Evolutionary conservation across 2,113 vertebrate species (phyloP), one percentile per base, ranked within the genome.

Genomic region (Chionomys nivalis): DNA sequence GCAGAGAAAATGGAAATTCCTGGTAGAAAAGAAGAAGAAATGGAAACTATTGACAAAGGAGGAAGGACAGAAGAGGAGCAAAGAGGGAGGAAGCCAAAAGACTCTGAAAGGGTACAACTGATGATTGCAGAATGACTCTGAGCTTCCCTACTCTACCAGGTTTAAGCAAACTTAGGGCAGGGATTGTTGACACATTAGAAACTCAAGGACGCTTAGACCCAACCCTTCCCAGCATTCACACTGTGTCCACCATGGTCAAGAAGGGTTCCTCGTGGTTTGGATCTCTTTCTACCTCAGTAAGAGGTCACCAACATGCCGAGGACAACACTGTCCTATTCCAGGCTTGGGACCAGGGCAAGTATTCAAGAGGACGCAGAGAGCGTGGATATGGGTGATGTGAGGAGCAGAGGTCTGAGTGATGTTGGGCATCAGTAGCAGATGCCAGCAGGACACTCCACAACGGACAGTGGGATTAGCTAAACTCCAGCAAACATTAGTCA

Each of bases 1-100:
- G 26, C 10, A 42, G 42, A 90, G 36, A 76, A 91, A 81, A 2
- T 28, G 75, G 31, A 66, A 85, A 89, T 61, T 68, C 76, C 47
- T n/a, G 26, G 10, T 61, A 72, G 82, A 12, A 9, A 36, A 79
- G 79, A 90, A 96, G 79, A 72, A 47, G 26, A 44, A 39, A 21
- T 6, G 39, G 70, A 58, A 42, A n/a, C 16, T 0, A 1, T 47
- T 42, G 10, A 21, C 24, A 0, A 0, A 3, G 66, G 70, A 52
- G 81, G 63, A 58, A 58, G 55, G 55, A 58, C 55, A 58, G 55
- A 7, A 58, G 55, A 21, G 55, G 55, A 58, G 55, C 55, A 58
- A 58, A 58, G 55, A 10, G n/a, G 31, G 28, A 49, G 19, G 66
- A 61, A 19, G 33, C 19, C 16, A 10, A 83, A 63, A 52, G 33